phyloP scores from a whole-genome alignment of 2,797 vertebrate species.

The Scarus forsteni region DNA sequence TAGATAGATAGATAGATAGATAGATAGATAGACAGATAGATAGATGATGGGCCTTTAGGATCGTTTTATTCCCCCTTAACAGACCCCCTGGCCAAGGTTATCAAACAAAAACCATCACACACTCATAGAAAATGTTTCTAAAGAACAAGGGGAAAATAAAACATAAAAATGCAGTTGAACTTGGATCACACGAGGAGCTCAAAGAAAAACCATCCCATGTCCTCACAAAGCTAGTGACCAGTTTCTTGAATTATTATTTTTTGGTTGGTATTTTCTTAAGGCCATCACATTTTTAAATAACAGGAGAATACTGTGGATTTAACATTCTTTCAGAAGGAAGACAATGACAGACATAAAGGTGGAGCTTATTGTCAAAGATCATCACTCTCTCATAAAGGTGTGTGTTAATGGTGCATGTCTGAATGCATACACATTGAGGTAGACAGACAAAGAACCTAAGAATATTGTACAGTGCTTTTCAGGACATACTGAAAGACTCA shows the following conservation, averaged over 20 bases:
- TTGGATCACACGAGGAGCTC: not conserved
- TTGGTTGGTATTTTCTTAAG: not conserved
- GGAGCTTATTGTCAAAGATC: constrained; percentile 1
- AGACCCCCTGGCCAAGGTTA: too few species aligned
- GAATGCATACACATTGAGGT: constrained; percentile 43
- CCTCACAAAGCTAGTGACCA: not conserved
- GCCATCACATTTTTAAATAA: not conserved
- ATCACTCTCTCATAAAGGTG: constrained; percentile 21
- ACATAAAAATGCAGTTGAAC: not conserved
- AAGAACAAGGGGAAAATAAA: too few species aligned
- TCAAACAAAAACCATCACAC: too few species aligned
- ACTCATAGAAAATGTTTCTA: too few species aligned
- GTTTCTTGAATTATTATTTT: not conserved
- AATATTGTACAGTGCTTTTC: constrained; percentile 52
- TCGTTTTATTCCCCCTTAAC: too few species aligned
- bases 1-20: too few species aligned
- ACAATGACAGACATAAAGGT: constrained; percentile 12
- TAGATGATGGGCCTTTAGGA: too few species aligned
- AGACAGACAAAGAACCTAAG: constrained; percentile 5
- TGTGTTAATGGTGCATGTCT: constrained; percentile 17
- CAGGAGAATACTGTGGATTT: not conserved
- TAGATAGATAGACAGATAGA: too few species aligned
- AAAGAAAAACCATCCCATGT: not conserved
- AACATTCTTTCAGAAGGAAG: not conserved
- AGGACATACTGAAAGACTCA: constrained; percentile 56